These are phyloP conservation scores for Ceratina calcarata DNA, from an alignment of 1,140 invertebrate genomes.

Conservation along the genomic window DNA sequence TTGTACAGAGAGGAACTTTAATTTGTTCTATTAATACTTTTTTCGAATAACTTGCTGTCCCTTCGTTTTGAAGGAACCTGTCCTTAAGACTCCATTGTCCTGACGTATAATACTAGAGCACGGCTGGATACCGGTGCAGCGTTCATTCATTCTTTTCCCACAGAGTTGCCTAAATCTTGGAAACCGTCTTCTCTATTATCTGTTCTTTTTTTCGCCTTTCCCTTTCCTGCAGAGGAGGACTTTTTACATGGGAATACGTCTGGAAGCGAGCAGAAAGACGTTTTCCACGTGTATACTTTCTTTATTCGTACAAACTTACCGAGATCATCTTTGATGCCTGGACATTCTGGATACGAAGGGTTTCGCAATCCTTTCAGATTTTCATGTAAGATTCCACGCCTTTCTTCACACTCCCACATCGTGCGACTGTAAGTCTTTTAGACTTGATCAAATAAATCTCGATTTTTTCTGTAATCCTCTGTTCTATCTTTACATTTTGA, in stretches of 20 bases:
- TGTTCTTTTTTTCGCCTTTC: conserved; percentile 62
- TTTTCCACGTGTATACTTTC: conserved; percentile 26
- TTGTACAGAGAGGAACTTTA: conserved; percentile 9
- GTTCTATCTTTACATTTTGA: background rate
- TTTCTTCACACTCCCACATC: conserved; percentile 53
- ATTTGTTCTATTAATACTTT: conserved; percentile 56
- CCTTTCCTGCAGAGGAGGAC: conserved; percentile 43
- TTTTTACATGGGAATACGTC: conserved; percentile 64
- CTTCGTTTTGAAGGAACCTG: conserved; percentile 26
- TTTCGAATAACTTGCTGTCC: background rate
- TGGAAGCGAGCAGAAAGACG: conserved; percentile 18
- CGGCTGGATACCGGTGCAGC: conserved; percentile 55
- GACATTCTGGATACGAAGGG: conserved; percentile 42
- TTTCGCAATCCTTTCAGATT: conserved; percentile 73
- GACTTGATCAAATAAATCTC: conserved; percentile 31
- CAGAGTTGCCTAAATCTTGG: conserved; percentile 74
- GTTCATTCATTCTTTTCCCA: conserved; percentile 74
- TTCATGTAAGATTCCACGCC: conserved; percentile 61
- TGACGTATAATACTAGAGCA: conserved; percentile 68
- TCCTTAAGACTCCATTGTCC: conserved; percentile 68
- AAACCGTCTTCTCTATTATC: conserved; percentile 73
- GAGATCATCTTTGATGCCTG: conserved; percentile 55
- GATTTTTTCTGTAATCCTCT: conserved; percentile 29
- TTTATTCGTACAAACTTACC: conserved; percentile 58
- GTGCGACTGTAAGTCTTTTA: conserved; percentile 21